Evolutionary conservation across 2,113 vertebrate species (phyloP), one percentile per base, ranked within the genome.

Genomic region (Struthidea cinerea): DNA sequence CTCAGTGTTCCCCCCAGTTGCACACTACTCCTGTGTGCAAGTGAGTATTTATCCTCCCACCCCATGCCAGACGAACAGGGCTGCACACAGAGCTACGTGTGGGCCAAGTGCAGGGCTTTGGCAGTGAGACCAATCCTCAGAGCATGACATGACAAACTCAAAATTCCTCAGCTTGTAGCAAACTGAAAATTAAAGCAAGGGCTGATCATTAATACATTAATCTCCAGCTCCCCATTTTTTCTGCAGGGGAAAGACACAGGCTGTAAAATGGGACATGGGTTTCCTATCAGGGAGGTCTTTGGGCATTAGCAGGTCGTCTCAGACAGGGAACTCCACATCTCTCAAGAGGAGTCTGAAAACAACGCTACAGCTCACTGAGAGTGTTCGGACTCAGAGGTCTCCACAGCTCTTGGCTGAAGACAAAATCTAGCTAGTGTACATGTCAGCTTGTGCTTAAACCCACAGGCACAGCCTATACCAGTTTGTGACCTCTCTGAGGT

Each of bases 1-100:
- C 6, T 1, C 20, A 9, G 35, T 7, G 0, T 1, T 13, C 8
- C 47, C n/a, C 22, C 10, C 12, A 6, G 19, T 1, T 30, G 8
- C 2, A 32, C 2, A 3, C 39, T 9, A 1, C 33, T 30, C 6
- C 27, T 33, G 14, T 3, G 39, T 3, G 16, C 4, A 19, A 21
- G 39, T 0, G 27, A 52, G 3, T 3, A 16, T 27, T 46, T 23
- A 47, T 4, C 64, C 39, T n/a, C 6, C 76, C 27, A 24, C 20
- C 55, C 28, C 46, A 18, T 3, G 0, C n/a, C 55, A 13, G 28
- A 53, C 32, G 14, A 47, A 41, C 28, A 52, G 16, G 19, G 20
- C 49, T 44, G 41, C 49, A 26, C 37, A 9, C 56, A 39, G 5
- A 65, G 28, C 52, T 17, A 32, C 0, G 1, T 7, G 11, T 1